Conservation (phyloP, 1,140 invertebrate genomes). For the Drosophila auraria region DNA sequence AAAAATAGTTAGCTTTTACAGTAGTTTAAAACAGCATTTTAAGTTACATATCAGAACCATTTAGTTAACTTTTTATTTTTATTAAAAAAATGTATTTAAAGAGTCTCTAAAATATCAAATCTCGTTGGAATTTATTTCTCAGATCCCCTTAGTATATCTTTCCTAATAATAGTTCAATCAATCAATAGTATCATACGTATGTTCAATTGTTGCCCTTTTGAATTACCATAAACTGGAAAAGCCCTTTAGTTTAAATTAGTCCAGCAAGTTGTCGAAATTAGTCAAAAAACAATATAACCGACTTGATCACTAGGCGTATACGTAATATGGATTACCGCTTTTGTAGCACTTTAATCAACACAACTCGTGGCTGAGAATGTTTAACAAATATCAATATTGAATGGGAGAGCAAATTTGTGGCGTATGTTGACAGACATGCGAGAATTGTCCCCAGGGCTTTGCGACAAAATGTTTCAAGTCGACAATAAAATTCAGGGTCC, state of each 20-base stretch:
- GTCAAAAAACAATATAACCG: background rate
- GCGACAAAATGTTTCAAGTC: constrained; percentile 56
- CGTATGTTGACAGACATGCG: constrained; percentile 66
- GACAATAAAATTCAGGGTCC: constrained; percentile 37
- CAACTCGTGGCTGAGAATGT: constrained; percentile 44
- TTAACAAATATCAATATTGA: constrained; percentile 76
- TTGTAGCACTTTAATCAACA: constrained; percentile 19
- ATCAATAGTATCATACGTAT: constrained; percentile 51
- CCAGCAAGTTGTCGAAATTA: background rate
- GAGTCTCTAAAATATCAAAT: too few species aligned
- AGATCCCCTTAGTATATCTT: constrained; percentile 6
- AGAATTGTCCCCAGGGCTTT: constrained; percentile 50
- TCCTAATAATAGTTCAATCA: background rate
- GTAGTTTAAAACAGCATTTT: background rate
- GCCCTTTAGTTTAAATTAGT: background rate
- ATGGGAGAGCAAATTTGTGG: constrained; percentile 63
- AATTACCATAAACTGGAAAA: constrained; percentile 2
- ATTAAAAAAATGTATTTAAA: background rate
- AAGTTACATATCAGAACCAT: background rate
- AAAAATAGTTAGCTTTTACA: background rate
- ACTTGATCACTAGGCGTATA: constrained; percentile 35
- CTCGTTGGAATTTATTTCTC: constrained; percentile 3
- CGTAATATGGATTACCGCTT: constrained; percentile 32
- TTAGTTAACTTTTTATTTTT: background rate
- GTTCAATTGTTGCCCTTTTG: constrained; percentile 56